These are phyloP conservation scores for Huso huso DNA, from an alignment of 2,797 vertebrate genomes.

Conservation along the genomic window DNA sequence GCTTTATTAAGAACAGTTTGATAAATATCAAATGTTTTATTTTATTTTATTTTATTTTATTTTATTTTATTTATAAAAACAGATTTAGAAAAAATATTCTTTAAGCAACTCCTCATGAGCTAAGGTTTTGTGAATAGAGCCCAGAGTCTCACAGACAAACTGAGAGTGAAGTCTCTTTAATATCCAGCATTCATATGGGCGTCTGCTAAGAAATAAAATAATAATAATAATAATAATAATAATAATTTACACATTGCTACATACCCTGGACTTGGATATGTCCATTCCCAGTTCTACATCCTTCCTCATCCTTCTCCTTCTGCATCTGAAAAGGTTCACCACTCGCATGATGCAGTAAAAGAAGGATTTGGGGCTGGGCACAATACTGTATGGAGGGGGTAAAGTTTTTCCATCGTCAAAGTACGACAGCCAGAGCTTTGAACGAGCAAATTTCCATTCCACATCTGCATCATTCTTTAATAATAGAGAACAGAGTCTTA, in stretches of 20 bases:
- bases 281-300: conserved; percentile 72
- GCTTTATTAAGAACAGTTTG: too few species aligned
- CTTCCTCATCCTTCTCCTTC: conserved; percentile 60
- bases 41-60: too few species aligned
- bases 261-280: conserved; percentile 75
- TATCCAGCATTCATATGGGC: too few species aligned
- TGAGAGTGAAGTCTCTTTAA: too few species aligned
- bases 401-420: conserved; percentile 81
- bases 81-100: too few species aligned
- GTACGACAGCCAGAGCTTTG: conserved; percentile 81
- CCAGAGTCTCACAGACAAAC: too few species aligned
- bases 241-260: conserved; percentile 20
- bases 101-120: too few species aligned
- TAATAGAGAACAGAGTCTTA: too few species aligned
- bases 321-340: conserved; percentile 60
- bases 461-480: conserved; percentile 76
- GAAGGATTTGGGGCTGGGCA: conserved; percentile 78
- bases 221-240: neutral
- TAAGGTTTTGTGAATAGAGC: too few species aligned
- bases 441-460: conserved; percentile 82
- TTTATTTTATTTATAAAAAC: too few species aligned
- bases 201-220: neutral
- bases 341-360: conserved; percentile 65
- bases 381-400: conserved; percentile 76
- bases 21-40: too few species aligned